Evolutionary conservation across 2,888 invertebrate species (phyloP).

Genomic region (Ophion ellenae): DNA sequence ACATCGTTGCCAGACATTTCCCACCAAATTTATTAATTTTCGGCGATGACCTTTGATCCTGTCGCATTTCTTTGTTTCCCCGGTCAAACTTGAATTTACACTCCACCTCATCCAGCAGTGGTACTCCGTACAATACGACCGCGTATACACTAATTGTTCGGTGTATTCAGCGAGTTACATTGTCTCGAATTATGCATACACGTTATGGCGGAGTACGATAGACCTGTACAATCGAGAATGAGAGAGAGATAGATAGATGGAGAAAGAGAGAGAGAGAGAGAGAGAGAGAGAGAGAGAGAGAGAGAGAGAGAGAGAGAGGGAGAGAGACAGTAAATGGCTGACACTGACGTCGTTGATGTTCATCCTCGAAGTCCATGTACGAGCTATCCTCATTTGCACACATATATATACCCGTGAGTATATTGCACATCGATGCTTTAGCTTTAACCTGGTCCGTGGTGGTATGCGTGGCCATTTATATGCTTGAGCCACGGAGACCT

Average conservation of each 20-base stretch:
- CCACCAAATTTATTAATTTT: not conserved
- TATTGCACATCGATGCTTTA: constrained; percentile 21
- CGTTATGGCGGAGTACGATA: constrained; percentile 58
- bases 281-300: not conserved
- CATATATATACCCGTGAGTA: constrained; percentile 7
- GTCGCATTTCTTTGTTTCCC: not conserved
- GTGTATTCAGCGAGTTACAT: constrained; percentile 74
- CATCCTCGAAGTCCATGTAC: constrained; percentile 58
- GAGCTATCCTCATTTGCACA: constrained; percentile 44
- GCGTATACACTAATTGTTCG: constrained; percentile 75
- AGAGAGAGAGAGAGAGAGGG: constrained; percentile 2
- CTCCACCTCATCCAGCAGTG: not conserved
- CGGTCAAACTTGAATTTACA: constrained; percentile 10
- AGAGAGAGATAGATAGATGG: not conserved
- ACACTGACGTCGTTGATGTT: constrained; percentile 60
- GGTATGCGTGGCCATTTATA: constrained; percentile 36
- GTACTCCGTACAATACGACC: constrained; percentile 61
- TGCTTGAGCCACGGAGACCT: constrained; percentile 38
- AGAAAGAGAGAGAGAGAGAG: not conserved
- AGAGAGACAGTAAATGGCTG: constrained; percentile 30
- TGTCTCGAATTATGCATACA: constrained; percentile 73
- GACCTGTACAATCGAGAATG: constrained; percentile 44
- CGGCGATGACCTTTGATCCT: not conserved
- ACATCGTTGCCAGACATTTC: not conserved
- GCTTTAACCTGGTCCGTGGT: constrained; percentile 5